Evolutionary conservation across 2,113 vertebrate species (phyloP).

Genomic region (Cyprinus carpio): DNA sequence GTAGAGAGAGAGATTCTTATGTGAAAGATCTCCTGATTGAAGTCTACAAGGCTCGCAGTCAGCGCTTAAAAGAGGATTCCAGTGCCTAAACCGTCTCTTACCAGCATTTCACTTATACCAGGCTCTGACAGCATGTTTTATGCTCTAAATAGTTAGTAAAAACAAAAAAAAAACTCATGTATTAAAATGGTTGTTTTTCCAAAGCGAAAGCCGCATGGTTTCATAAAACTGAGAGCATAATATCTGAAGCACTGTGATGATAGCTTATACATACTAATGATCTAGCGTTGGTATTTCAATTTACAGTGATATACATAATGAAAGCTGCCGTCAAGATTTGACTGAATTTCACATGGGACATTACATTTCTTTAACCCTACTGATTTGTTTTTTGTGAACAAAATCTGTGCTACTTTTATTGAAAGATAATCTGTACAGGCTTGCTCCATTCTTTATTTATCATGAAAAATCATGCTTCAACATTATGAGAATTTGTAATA

Average conservation of each 20-base stretch:
- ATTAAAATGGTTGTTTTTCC: slow-evolving; percentile 39
- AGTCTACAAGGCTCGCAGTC: slow-evolving; percentile 92
- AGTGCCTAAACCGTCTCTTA: slow-evolving; percentile 69
- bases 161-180: slow-evolving; percentile 25
- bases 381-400: slow-evolving; percentile 30
- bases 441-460: slow-evolving; percentile 42
- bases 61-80: slow-evolving; percentile 82
- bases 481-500: slow-evolving; percentile 28
- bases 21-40: slow-evolving; percentile 92
- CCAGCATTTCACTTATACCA: slow-evolving; percentile 46
- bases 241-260: slow-evolving; percentile 56
- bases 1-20: slow-evolving; percentile 91
- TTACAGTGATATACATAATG: slow-evolving; percentile 36
- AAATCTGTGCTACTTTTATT: not conserved
- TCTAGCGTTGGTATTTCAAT: not conserved
- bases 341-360: not conserved
- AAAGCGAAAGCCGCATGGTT: slow-evolving; percentile 40
- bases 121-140: slow-evolving; percentile 46
- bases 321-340: slow-evolving; percentile 26
- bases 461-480: slow-evolving; percentile 20
- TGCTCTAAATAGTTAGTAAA: slow-evolving; percentile 39
- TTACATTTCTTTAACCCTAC: slow-evolving; percentile 10
- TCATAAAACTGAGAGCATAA: slow-evolving; percentile 31
- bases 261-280: slow-evolving; percentile 47
- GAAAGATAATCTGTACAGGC: slow-evolving; percentile 40